Conservation (phyloP, 2,113 vertebrate species). For the Megaptera novaeangliae region DNA sequence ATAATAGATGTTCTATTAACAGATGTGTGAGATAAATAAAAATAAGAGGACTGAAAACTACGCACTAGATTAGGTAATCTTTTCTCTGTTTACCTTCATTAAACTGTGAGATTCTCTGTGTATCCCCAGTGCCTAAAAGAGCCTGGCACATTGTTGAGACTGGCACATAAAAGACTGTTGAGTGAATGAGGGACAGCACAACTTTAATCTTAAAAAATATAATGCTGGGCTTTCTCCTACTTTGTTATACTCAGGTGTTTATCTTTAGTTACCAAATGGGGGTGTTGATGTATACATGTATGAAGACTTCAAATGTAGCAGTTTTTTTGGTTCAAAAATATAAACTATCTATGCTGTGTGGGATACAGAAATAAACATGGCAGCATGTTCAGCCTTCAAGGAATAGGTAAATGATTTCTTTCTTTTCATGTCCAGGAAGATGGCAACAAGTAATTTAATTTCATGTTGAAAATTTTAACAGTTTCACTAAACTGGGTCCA, state of each 20-base stretch:
- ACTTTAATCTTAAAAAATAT: background rate
- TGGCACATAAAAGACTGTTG: background rate
- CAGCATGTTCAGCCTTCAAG: background rate
- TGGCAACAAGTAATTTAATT: conserved; percentile 14
- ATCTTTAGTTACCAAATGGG: background rate
- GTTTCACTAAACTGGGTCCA: background rate
- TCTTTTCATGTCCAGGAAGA: background rate
- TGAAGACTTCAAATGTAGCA: background rate
- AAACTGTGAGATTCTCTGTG: background rate
- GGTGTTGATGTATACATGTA: background rate
- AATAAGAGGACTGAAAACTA: background rate
- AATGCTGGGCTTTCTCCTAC: background rate
- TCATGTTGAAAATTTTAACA: background rate
- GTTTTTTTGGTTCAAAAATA: background rate
- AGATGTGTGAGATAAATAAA: background rate
- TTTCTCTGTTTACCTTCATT: conserved; percentile 21
- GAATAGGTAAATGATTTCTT: background rate
- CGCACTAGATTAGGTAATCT: conserved; percentile 12
- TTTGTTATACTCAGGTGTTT: background rate
- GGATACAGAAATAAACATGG: background rate
- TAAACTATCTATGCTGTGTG: background rate
- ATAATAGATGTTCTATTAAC: background rate
- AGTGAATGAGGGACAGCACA: background rate
- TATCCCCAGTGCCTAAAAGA: background rate
- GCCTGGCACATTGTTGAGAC: background rate